Evolutionary conservation across 2,888 invertebrate genomes (phyloP).

Genomic region (Rapana venosa): DNA sequence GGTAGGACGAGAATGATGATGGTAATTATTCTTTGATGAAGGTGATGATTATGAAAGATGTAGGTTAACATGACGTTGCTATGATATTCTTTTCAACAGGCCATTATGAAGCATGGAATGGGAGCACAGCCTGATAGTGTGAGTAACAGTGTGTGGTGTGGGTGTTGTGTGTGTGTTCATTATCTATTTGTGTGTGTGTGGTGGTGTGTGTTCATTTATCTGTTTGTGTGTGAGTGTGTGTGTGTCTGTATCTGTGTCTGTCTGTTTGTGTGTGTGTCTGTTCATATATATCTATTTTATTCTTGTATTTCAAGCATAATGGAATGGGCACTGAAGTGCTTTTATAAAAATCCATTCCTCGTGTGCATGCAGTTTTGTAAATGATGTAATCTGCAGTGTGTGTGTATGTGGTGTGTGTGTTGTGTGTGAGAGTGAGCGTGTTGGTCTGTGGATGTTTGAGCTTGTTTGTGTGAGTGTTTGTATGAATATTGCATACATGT

Average conservation of each 20-base stretch:
- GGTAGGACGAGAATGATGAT: too few species aligned
- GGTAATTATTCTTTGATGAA: too few species aligned
- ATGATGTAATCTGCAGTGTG: too few species aligned
- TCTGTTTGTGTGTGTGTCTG: background rate
- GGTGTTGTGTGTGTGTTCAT: background rate
- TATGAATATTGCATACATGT: background rate
- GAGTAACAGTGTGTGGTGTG: background rate
- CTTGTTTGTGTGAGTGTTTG: background rate
- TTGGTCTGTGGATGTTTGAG: too few species aligned
- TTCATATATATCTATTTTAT: too few species aligned
- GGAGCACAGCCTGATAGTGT: slow-evolving; percentile 12
- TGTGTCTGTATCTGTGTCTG: background rate
- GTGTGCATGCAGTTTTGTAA: too few species aligned
- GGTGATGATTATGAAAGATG: background rate
- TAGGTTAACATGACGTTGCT: too few species aligned
- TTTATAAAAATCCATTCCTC: too few species aligned
- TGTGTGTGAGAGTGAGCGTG: background rate
- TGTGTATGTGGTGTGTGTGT: background rate
- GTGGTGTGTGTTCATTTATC: background rate
- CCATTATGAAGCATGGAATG: slow-evolving; percentile 43
- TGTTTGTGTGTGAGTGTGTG: background rate
- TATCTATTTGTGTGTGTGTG: background rate
- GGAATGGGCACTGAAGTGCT: too few species aligned
- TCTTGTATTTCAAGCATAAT: too few species aligned
- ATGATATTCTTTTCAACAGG: slow-evolving; percentile 23